Evolutionary conservation across 2,888 invertebrate genomes (phyloP), one percentile per base, ranked within the genome.

Genomic region (Drosophila cracens): DNA sequence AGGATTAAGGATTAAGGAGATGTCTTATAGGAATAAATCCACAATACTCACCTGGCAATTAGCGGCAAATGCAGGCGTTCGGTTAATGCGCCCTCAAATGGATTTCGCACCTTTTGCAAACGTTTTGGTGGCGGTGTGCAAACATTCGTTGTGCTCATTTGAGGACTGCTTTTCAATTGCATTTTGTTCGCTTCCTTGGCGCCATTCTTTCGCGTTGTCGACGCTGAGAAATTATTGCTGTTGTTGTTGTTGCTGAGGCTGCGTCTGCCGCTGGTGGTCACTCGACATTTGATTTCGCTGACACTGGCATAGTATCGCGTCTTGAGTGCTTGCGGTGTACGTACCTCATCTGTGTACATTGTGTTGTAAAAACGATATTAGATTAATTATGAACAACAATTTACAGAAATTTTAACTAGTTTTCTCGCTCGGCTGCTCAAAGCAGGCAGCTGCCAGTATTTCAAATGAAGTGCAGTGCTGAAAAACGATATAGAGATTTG

Each of bases 61-160:
- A 93, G 93, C 46, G 95, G 95, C 64, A 95, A 93, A 92, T 95
- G 95, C 31, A 96, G 88, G 66, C 94, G 94, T 56, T 95, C 95
- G 1, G 94, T 93, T 65, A 95, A 88, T 33, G 94, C 94, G 1
- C 93, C 92, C 75, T 95, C 95, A 82, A 96, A 96, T 8, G 96
- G 95, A 93, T 96, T 96, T 62, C 94, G 92, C 43, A 95, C 94
- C 83, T 94, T 94, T 0, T 94, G 93, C 76, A 94, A 92, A 29
- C 94, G 93, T 27, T 95, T 94, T 6, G 92, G 89, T 1, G 95
- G 95, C 25, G 95, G 95, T 5, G 95, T 95, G 72, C 89, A 79
- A 18, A 69, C 64, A 46, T 16, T 46, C 13, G 38, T 27, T 6
- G 67, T 8, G 8, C 67, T 63, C 72, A 74, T 76, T 60, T 61